Base-by-base conservation (phyloP, 2,888 invertebrate genomes). In the Tachina fera region DNA sequence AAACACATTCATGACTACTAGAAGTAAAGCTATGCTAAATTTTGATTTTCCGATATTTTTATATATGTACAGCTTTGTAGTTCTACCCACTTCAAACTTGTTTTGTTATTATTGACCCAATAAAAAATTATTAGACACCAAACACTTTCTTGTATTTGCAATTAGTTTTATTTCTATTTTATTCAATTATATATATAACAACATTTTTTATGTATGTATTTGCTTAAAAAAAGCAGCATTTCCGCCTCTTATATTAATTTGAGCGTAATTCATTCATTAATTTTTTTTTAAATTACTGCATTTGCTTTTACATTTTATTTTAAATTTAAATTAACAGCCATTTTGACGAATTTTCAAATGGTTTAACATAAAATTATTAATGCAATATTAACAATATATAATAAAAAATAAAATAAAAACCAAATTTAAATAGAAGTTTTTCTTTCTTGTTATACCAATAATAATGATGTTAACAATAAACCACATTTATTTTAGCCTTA, bases 241-340 rank as follows among this genome's bases (percentile, higher is more conserved):
- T 45, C 67, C 58, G 75, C 60, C 65, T 84, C 79, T 85, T 61
- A 9, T 82, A 80, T 79, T 89, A 86, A 78, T 86, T 79, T 88
- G 88, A 88, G 88, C 83, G 81, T 85, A 74, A 72, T 61, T 84
- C 79, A 78, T 71, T 86, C 49, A 88, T n/a, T n/a, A 45, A 87
- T 63, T 43, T 88, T 84, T 60, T 65, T 31, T 31, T 5, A 31
- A 31, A 70, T 85, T 61, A 68, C 67, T 84, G 77, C 71, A 56
- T 47, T 81, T 86, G 79, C 63, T 71, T 78, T 19, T 51, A 71
- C 9, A 99, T 93, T 92, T 97, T 97, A 95, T 92, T 89, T n/a
- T 88, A 91, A 92, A 71, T 94, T 90, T 90, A 91, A 90, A 91
- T 91, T 92, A 92, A 92, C 91, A 92, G 91, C 91, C 91, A 90